phyloP scores from a whole-genome alignment of 2,113 vertebrate genomes.

The Ptilonorhynchus violaceus region DNA sequence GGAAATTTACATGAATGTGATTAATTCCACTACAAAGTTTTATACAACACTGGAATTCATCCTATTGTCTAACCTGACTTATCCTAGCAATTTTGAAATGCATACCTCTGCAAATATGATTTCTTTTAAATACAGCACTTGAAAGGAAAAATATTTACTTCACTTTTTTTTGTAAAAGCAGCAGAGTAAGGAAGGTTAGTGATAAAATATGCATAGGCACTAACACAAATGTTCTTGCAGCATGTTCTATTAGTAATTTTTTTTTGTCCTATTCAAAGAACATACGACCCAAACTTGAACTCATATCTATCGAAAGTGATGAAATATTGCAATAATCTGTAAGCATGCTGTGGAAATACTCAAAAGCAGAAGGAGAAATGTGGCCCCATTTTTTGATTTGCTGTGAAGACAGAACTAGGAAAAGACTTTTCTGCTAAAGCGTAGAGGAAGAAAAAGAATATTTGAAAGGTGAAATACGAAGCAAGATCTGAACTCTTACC shows the following conservation, averaged over 20 bases:
- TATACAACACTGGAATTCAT: background rate
- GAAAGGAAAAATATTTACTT: background rate
- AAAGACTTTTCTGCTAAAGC: background rate
- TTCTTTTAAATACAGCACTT: background rate
- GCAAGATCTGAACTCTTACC: background rate
- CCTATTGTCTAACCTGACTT: background rate
- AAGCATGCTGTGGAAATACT: background rate
- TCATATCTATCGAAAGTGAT: background rate
- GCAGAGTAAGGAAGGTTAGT: background rate
- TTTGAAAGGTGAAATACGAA: background rate
- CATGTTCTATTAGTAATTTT: background rate
- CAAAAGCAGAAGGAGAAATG: background rate
- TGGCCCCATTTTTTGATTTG: background rate
- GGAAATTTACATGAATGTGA: background rate
- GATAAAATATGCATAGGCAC: constrained; percentile 24
- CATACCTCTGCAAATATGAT: background rate
- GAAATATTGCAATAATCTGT: constrained; percentile 17
- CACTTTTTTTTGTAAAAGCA: background rate
- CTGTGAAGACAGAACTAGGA: background rate
- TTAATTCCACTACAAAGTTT: background rate
- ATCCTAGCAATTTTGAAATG: background rate
- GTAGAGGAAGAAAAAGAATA: background rate
- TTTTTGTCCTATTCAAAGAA: background rate
- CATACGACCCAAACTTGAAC: constrained; percentile 15
- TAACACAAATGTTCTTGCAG: background rate